Evolutionary conservation across 2,113 vertebrate genomes (phyloP), one percentile per base, ranked within the genome.

Genomic region (Nibea albiflora): DNA sequence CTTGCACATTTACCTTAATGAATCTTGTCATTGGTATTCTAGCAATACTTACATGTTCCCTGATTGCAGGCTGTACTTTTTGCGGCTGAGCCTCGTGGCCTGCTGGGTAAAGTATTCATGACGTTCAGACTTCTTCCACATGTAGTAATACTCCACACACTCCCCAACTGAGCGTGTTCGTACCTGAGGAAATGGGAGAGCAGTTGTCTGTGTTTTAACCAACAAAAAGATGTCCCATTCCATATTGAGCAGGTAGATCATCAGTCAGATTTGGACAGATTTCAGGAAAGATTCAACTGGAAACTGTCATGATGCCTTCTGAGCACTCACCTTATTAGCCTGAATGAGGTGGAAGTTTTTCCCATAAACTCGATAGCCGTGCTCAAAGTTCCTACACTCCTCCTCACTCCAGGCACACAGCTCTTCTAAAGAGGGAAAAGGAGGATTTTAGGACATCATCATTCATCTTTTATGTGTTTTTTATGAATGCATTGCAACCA

Each of bases 291-390:
- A 58, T 9, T 64, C 9, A 20, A 17, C 15, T 9, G 35, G 9
- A 26, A 14, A 16, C 12, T 35, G 24, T 26, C 24, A 10, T 50
- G 11, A 39, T 1, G n/a, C 12, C 39, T 39, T 14, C 19, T n/a
- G 12, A 54, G 7, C 1, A 28, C 92, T 93, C 85, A 99, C 98
- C 97, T 99, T 99, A 92, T 99, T 99, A 16, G 96, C 97, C 81
- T 99, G 98, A 87, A 99, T 99, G 66, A 99, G 96, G 79, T 99
- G 96, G 60, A 99, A 99, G 93, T 99, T 99, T 90, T 99, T 99
- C 49, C 98, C 98, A 0, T 99, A 96, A 85, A 98, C 97, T 5
- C 98, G 96, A 92, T 97, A 98, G 76, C 98, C 98, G 0, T 97
- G 96, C 73, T 99, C 98, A 80, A 99, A 99, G 91, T 95, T 97